Percentiles rank a stretch among this genome's conserved stretches.
Evolutionary conservation across 2,113 vertebrate species (phyloP).

Genomic region (Odocoileus hemionus): DNA sequence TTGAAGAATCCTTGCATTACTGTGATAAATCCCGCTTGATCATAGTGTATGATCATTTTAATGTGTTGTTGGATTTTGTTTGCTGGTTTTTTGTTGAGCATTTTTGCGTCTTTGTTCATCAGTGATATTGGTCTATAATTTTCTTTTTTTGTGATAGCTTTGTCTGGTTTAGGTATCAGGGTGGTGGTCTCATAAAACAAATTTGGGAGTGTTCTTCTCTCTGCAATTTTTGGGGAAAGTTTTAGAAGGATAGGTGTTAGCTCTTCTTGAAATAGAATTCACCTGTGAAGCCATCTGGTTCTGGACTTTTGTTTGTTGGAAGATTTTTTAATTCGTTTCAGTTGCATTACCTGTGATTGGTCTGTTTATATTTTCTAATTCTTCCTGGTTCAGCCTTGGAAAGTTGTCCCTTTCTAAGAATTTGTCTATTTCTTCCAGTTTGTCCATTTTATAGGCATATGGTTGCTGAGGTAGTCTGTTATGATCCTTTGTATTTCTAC

Average conservation of each 20-base stretch:
- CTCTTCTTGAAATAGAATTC: not conserved
- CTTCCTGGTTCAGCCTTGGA: not conserved
- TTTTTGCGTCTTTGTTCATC: not conserved
- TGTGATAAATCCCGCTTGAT: not conserved
- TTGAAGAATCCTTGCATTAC: not conserved
- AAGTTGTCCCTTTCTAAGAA: not conserved
- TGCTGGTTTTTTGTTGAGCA: not conserved
- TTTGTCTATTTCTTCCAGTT: not conserved
- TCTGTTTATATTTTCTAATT: not conserved
- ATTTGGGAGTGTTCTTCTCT: not conserved
- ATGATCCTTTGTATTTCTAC: not conserved
- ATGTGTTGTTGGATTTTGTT: not conserved
- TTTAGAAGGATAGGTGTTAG: not conserved
- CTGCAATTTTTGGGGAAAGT: not conserved
- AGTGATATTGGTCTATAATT: not conserved
- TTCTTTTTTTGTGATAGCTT: not conserved
- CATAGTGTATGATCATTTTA: not conserved
- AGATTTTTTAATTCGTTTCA: not conserved
- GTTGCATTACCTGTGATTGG: not conserved
- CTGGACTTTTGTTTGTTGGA: not conserved
- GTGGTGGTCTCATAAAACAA: not conserved
- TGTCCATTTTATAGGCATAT: not conserved
- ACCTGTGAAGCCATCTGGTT: not conserved
- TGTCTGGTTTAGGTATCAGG: not conserved
- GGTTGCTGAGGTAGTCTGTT: not conserved